Conservation (phyloP, 2,113 vertebrate species). For the Glaucomys volans region DNA sequence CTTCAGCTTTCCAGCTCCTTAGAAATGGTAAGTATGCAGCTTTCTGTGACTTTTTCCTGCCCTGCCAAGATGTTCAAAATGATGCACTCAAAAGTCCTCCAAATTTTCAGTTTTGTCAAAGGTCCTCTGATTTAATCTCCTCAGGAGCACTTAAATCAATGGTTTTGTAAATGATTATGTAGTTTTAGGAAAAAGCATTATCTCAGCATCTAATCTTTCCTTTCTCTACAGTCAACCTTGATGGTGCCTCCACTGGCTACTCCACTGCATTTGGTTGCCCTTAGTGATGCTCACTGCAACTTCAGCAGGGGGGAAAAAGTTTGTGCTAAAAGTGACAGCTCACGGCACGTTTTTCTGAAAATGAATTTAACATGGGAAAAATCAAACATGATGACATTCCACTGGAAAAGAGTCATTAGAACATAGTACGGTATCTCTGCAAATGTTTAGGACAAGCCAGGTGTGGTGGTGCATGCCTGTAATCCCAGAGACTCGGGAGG, state of each 20-base stretch:
- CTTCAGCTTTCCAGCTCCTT: neutral
- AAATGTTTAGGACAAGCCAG: neutral
- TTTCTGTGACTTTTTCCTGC: neutral
- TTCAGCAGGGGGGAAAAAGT: neutral
- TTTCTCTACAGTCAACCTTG: neutral
- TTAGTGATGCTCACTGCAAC: neutral
- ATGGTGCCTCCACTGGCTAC: neutral
- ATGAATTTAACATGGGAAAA: neutral
- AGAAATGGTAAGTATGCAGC: constrained; percentile 59
- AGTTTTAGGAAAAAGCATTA: constrained; percentile 6
- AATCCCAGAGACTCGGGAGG: no score
- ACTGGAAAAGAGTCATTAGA: neutral
- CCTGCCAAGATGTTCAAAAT: neutral
- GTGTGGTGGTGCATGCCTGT: no score
- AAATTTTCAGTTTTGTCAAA: constrained; percentile 7
- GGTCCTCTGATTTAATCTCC: neutral
- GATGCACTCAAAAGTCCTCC: neutral
- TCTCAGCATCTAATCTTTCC: neutral
- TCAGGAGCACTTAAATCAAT: neutral
- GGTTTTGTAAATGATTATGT: neutral
- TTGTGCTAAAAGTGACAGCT: neutral
- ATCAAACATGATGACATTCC: neutral
- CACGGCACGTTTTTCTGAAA: constrained; percentile 6
- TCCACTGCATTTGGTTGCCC: neutral
- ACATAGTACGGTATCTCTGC: neutral